Evolutionary conservation across 2,797 vertebrate genomes (phyloP).

Genomic region (Arctocebus calabarensis): DNA sequence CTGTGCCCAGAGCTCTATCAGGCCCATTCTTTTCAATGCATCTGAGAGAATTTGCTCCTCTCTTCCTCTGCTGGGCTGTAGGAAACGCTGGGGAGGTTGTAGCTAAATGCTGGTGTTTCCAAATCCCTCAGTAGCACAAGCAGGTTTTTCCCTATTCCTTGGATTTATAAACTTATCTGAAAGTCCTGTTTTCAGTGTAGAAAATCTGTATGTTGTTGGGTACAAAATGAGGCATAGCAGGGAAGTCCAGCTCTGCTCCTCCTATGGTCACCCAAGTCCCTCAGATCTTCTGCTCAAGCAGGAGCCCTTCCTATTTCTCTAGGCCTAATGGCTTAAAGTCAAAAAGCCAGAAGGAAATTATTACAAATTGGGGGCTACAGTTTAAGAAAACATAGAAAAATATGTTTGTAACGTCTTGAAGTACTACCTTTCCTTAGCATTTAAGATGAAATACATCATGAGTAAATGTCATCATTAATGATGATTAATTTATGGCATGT

Average conservation of each 20-base stretch:
- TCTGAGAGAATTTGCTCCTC: not conserved
- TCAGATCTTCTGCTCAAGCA: not conserved
- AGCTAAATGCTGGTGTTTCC: not conserved
- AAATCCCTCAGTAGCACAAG: not conserved
- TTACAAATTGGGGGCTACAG: not conserved
- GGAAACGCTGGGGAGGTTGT: not conserved
- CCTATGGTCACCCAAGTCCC: not conserved
- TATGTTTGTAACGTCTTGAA: not conserved
- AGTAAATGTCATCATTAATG: not conserved
- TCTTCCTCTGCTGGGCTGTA: not conserved
- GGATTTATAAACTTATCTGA: not conserved
- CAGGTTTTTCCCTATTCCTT: not conserved
- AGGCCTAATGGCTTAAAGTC: not conserved
- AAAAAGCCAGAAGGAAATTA: conserved; percentile 21
- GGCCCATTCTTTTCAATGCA: not conserved
- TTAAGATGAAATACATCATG: not conserved
- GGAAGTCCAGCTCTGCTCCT: not conserved
- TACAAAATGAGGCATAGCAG: not conserved
- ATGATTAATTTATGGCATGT: not conserved
- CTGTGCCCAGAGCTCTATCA: not conserved
- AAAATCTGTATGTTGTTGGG: not conserved
- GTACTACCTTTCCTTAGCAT: not conserved
- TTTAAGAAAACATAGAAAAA: conserved; percentile 7
- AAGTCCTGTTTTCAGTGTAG: not conserved
- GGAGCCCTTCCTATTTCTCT: not conserved